Base-by-base conservation (phyloP, 1,140 invertebrate genomes). In the Drosophila nikananu region DNA sequence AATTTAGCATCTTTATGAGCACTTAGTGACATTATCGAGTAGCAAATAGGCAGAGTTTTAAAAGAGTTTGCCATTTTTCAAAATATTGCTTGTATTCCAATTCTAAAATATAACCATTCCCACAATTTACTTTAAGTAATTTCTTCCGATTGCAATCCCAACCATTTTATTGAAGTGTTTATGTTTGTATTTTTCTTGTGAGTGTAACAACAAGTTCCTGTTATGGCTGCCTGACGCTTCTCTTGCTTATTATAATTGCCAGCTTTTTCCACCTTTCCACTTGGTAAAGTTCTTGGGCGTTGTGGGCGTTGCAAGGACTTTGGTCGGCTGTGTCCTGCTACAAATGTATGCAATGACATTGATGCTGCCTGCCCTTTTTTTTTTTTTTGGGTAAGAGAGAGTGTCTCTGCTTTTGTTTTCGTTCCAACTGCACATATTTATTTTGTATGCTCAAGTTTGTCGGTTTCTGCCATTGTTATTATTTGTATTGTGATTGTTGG, bases 181-280 rank as follows among this genome's bases (percentile, higher is more conserved):
- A 23, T 80, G 13, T 55, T 32, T 57, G 4, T 58, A 52, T 60
- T 46, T 61, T 35, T 58, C 66, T 62, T 46, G n/a, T 63, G 57
- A 80, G 80, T 73, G 83, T 64, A 87, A 80, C 71, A 76, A 67
- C 75, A 77, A 80, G 74, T 81, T 78, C 73, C 65, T 75, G 64
- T 73, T 72, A 76, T 55, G 71, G 48, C 75, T 77, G 72, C 54
- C 71, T 73, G 77, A 64, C 67, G 62, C 66, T 70, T 82, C 60
- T 58, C 57, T 71, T 81, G 67, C 73, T 83, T 87, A 83, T 83
- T 83, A 87, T 87, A 87, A 87, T 87, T 87, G 84, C 84, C 84
- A 63, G 66, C 66, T 60, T 76, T 87, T 89, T 83, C 77, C 61
- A 75, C 79, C 64, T 67, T 80, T 41, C 63, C 70, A 46, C 46